Evolutionary conservation across 2,888 invertebrate species (phyloP), one percentile per base, ranked within the genome.

Genomic region (Syritta pipiens): DNA sequence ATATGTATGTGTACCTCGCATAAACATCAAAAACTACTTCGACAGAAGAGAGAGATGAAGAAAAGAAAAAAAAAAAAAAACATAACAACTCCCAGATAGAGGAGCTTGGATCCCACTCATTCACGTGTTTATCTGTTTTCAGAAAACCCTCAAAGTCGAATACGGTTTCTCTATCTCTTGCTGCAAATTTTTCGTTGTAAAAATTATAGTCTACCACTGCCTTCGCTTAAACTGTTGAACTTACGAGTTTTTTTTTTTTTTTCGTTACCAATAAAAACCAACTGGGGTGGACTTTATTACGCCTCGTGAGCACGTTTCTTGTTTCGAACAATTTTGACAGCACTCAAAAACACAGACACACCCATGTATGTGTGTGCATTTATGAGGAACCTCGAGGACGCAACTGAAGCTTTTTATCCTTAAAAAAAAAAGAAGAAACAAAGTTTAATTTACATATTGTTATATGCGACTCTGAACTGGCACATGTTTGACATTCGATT

Each of bases 401-500:
- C 9, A 12, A 28, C 19, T n/a, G n/a, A n/a, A 30, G 35, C 37
- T 37, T 37, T 24, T 37, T 37, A n/a, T 22, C 22, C 24, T 14
- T 14, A 9, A 53, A 35, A 53, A 24, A 24, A 46, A 24, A 12
- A 14, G 26, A 46, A 53, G 22, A 24, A 46, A 24, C 14, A 14
- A 46, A 46, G 46, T 24, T 46, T 46, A 46, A 46, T 46, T 55
- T 37, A 10, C 55, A 55, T 55, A 55, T 40, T 46, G 46, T 55
- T 24, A 26, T 55, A 26, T 24, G 37, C 9, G n/a, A n/a, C n/a
- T n/a, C 55, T 40, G 24, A 40, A 26, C 55, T 55, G 55, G 17
- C 24, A 55, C 37, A 55, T 55, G 37, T 40, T 55, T 55, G 55
- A 55, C 55, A 40, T 53, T 37, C 37, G 40, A 40, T 40, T 55